phyloP scores from a whole-genome alignment of 2,888 invertebrate genomes.

The Melanchra persicariae region DNA sequence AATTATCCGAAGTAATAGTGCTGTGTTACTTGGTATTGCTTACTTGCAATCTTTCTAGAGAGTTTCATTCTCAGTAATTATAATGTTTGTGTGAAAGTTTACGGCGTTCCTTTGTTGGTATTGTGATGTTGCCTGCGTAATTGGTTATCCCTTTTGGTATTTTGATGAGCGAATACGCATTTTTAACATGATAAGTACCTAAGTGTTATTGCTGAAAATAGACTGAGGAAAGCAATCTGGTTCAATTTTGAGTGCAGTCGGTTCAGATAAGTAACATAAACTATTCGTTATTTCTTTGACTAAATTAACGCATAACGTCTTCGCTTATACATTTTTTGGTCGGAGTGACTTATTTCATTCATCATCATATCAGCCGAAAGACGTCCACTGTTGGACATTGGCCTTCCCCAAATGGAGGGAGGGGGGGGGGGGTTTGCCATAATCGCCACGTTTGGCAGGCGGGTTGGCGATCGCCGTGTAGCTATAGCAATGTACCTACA shows the following conservation, averaged over 20 bases:
- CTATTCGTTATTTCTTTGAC: not conserved
- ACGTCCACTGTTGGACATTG: too few species aligned
- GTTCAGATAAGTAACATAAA: not conserved
- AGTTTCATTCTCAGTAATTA: conserved; percentile 22
- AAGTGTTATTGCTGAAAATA: not conserved
- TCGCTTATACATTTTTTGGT: not conserved
- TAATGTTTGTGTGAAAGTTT: conserved; percentile 26
- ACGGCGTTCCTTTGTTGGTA: not conserved
- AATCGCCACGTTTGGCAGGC: too few species aligned
- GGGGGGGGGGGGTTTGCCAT: too few species aligned
- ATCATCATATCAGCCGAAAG: too few species aligned
- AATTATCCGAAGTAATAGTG: conserved; percentile 57
- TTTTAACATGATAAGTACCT: not conserved
- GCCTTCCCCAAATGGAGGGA: too few species aligned
- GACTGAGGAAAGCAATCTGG: conserved; percentile 1
- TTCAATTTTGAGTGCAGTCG: not conserved
- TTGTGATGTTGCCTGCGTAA: not conserved
- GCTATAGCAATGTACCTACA: too few species aligned
- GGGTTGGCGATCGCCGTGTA: too few species aligned
- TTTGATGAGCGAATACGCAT: conserved; percentile 6
- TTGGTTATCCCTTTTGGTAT: conserved; percentile 16
- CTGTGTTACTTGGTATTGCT: conserved; percentile 8
- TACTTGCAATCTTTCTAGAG: conserved; percentile 22
- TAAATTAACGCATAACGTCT: not conserved
- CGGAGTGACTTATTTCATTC: not conserved